Conservation (phyloP, 2,113 vertebrate genomes). For the Dissostichus mawsoni region DNA sequence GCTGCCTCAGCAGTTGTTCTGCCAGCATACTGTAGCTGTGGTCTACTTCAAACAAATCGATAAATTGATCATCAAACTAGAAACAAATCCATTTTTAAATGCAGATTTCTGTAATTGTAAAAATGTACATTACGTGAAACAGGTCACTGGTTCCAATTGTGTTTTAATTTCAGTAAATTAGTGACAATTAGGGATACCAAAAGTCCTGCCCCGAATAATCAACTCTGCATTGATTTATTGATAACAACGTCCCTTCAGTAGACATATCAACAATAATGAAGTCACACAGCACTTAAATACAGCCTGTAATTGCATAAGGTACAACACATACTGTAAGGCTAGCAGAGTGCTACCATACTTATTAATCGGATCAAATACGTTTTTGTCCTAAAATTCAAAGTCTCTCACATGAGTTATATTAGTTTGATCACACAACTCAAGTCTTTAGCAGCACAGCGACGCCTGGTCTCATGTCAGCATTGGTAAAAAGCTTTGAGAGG, state of each 20-base stretch:
- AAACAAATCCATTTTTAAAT: background rate
- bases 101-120: background rate
- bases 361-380: background rate
- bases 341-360: background rate
- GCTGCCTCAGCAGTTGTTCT: slow-evolving; percentile 22
- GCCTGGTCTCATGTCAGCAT: background rate
- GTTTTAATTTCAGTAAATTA: background rate
- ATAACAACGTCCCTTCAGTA: no score
- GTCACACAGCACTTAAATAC: no score
- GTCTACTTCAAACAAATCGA: background rate
- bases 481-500: background rate
- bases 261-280: no score
- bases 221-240: no score
- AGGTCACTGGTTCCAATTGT: background rate
- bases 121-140: background rate
- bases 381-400: background rate
- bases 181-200: background rate
- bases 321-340: background rate
- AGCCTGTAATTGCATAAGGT: background rate
- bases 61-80: background rate
- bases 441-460: background rate
- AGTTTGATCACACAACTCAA: background rate
- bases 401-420: background rate
- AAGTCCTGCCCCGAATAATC: no score
- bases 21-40: background rate